These are phyloP conservation scores for Gambusia holbrooki DNA, from an alignment of 2,113 vertebrate genomes.

Conservation along the genomic window DNA sequence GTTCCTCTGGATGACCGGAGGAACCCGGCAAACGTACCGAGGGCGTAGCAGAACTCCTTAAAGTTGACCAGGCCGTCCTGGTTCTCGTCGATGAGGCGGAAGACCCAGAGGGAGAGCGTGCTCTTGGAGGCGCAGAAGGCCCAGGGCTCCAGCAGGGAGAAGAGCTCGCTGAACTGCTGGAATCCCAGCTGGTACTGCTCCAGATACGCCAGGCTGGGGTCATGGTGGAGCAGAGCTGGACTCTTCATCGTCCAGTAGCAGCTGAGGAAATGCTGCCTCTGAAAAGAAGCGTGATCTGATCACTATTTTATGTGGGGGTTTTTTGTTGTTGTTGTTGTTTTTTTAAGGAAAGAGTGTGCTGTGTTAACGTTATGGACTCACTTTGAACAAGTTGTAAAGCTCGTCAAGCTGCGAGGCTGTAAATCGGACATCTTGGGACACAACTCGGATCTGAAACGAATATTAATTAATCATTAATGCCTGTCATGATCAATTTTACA, in stretches of 20 bases:
- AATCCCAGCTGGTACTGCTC: constrained; percentile 95
- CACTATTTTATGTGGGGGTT: neutral
- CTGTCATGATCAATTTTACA: too few species aligned
- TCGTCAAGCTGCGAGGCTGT: constrained; percentile 87
- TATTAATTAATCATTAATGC: neutral
- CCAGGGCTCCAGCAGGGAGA: constrained; percentile 93
- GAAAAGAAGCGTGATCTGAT: constrained; percentile 22
- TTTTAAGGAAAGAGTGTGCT: neutral
- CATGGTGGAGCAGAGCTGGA: constrained; percentile 87
- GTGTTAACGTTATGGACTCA: constrained; percentile 57
- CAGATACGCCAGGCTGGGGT: constrained; percentile 93
- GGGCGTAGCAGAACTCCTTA: constrained; percentile 89
- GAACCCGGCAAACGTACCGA: constrained; percentile 79
- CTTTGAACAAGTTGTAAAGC: constrained; percentile 95
- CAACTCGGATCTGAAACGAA: constrained; percentile 87
- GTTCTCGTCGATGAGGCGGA: constrained; percentile 90
- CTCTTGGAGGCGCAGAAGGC: constrained; percentile 84
- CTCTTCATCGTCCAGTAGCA: constrained; percentile 90
- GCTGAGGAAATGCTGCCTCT: constrained; percentile 96
- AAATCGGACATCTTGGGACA: constrained; percentile 92
- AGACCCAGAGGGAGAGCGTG: constrained; percentile 88
- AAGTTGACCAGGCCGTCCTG: constrained; percentile 92
- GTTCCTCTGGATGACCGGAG: neutral
- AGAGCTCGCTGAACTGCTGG: constrained; percentile 89
- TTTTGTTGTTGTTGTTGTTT: neutral